Evolutionary conservation across 2,797 vertebrate species (phyloP).

Genomic region (Lacerta agilis): DNA sequence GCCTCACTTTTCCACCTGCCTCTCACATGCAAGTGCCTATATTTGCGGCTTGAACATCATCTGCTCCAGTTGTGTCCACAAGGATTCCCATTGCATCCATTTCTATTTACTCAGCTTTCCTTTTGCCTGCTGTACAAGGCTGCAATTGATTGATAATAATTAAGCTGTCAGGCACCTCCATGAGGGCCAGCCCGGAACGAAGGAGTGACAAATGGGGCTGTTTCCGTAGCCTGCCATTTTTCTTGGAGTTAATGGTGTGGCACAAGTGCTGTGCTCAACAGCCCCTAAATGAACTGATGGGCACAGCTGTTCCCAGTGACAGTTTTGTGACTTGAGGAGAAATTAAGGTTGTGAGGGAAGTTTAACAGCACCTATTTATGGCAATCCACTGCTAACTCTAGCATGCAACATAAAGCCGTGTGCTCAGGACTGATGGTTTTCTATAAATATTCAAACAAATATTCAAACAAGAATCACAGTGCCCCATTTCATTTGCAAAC

Average conservation of each 20-base stretch:
- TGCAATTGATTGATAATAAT: conserved; percentile 41
- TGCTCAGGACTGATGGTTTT: background rate
- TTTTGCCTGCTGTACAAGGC: conserved; percentile 5
- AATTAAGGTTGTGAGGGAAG: background rate
- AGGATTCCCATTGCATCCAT: background rate
- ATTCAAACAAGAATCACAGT: background rate
- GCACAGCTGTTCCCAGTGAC: conserved; percentile 18
- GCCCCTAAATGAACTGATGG: conserved; percentile 29
- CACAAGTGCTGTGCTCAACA: conserved; percentile 4
- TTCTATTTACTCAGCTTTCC: conserved; percentile 19
- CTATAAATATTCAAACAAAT: conserved; percentile 13
- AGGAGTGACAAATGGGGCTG: conserved; percentile 34
- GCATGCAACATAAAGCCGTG: background rate
- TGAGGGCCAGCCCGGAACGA: background rate
- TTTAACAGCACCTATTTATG: background rate
- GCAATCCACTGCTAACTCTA: background rate
- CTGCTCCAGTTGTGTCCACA: background rate
- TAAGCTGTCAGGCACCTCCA: conserved; percentile 45
- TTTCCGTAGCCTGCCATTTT: conserved; percentile 31
- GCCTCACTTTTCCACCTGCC: no score
- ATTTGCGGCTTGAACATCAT: background rate
- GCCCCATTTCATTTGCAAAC: background rate
- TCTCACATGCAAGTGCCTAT: background rate
- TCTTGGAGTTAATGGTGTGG: conserved; percentile 10
- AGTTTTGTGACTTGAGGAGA: background rate